Evolutionary conservation across 2,113 vertebrate species (phyloP).

Genomic region (Myodes glareolus): DNA sequence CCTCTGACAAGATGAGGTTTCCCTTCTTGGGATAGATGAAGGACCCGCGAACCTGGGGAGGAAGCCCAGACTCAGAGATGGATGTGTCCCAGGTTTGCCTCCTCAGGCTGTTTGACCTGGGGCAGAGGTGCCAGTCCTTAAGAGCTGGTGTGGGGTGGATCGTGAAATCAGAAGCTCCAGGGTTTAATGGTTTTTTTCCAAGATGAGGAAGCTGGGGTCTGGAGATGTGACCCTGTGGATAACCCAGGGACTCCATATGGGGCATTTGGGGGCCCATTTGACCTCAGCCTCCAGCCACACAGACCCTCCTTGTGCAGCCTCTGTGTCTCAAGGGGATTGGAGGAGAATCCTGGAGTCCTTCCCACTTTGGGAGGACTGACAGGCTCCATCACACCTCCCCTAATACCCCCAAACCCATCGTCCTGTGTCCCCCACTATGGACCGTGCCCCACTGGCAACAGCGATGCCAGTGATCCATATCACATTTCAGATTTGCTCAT

Average conservation of each 20-base stretch:
- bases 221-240: not conserved
- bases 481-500: no score
- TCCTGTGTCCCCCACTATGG: not conserved
- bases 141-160: not conserved
- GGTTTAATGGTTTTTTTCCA: not conserved
- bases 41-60: not conserved
- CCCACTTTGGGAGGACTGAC: not conserved
- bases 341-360: not conserved
- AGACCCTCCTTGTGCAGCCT: not conserved
- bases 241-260: not conserved
- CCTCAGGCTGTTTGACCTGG: not conserved
- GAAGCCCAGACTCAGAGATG: not conserved
- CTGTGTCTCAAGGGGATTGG: not conserved
- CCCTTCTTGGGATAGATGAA: not conserved
- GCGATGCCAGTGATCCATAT: rapidly evolving
- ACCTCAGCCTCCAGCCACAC: not conserved
- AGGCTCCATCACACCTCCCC: not conserved
- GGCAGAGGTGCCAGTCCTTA: not conserved
- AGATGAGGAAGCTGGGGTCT: not conserved
- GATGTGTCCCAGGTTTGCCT: not conserved
- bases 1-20: not conserved
- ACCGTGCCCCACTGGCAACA: not conserved
- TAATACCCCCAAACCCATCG: not conserved
- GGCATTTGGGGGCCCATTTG: not conserved
- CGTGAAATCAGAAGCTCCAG: not conserved